These are phyloP conservation scores for Fulmarus glacialis DNA, from an alignment of 2,113 vertebrate genomes.

Conservation along the genomic window DNA sequence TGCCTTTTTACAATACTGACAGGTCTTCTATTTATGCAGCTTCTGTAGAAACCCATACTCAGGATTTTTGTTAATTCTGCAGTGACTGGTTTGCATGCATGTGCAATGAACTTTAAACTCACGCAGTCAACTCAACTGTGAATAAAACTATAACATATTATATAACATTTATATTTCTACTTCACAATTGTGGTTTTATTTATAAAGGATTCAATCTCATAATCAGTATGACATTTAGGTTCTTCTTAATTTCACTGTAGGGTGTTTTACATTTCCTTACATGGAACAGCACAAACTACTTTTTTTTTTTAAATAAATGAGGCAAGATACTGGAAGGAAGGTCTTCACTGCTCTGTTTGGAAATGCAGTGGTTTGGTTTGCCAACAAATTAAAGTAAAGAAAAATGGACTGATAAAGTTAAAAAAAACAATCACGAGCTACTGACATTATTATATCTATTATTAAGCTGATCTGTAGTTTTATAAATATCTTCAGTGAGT, in stretches of 20 bases:
- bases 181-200: not conserved
- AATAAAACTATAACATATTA: not conserved
- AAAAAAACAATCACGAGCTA: constrained; percentile 18
- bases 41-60: not conserved
- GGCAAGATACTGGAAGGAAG: not conserved
- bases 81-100: not conserved
- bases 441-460: constrained; percentile 67
- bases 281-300: not conserved
- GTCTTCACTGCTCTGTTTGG: not conserved
- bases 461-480: constrained; percentile 67
- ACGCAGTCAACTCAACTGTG: not conserved
- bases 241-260: not conserved
- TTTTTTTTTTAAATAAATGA: not conserved
- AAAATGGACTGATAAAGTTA: not conserved
- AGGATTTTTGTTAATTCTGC: not conserved
- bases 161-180: not conserved
- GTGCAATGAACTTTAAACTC: not conserved
- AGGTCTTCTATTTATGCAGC: not conserved
- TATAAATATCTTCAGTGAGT: constrained; percentile 73
- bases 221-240: not conserved
- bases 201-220: not conserved
- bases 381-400: not conserved
- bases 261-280: not conserved
- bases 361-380: constrained; percentile 2
- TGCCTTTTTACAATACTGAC: not conserved